A percentile compares a stretch with the other conserved stretches of the same genome.
These are phyloP conservation scores for Anolis sagrei DNA, from an alignment of 2,113 vertebrate species.

Conservation along the genomic window DNA sequence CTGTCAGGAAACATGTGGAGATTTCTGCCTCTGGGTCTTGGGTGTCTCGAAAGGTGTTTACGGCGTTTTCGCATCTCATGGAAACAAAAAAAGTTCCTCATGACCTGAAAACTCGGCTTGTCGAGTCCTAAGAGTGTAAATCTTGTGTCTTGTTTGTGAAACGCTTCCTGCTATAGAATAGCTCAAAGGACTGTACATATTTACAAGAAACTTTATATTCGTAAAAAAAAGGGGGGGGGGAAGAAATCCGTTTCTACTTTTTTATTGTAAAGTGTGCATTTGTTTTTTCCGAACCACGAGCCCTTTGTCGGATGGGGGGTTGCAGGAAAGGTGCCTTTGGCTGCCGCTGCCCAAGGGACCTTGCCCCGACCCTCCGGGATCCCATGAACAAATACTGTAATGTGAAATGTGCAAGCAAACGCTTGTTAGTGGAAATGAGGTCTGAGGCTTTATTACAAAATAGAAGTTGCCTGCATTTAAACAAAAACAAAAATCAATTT, in stretches of 20 bases:
- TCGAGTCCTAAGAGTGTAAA: constrained; percentile 72
- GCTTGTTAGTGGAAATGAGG: constrained; percentile 72
- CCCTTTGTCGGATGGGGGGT: constrained; percentile 78
- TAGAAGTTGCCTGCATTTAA: constrained; percentile 76
- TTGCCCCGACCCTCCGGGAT: constrained; percentile 64
- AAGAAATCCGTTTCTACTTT: constrained; percentile 88
- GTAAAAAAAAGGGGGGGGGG: constrained; percentile 81
- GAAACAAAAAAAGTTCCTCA: constrained; percentile 64
- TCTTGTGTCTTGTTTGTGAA: constrained; percentile 79
- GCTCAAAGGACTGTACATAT: constrained; percentile 86
- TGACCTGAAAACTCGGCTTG: constrained; percentile 73
- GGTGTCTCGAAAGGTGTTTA: constrained; percentile 74
- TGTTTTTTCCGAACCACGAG: constrained; percentile 74
- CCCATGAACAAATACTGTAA: constrained; percentile 74
- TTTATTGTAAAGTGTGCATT: constrained; percentile 88
- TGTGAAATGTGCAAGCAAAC: constrained; percentile 63
- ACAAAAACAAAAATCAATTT: constrained; percentile 60
- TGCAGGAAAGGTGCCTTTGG: constrained; percentile 72
- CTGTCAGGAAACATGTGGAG: constrained; percentile 75
- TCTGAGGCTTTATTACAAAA: constrained; percentile 72
- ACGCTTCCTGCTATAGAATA: constrained; percentile 84
- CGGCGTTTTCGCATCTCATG: constrained; percentile 77
- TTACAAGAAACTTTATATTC: constrained; percentile 89
- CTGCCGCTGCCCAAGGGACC: constrained; percentile 58
- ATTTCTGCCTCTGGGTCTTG: constrained; percentile 76